These are phyloP conservation scores for Erebia palarica DNA, from an alignment of 2,888 invertebrate species.

Conservation along the genomic window DNA sequence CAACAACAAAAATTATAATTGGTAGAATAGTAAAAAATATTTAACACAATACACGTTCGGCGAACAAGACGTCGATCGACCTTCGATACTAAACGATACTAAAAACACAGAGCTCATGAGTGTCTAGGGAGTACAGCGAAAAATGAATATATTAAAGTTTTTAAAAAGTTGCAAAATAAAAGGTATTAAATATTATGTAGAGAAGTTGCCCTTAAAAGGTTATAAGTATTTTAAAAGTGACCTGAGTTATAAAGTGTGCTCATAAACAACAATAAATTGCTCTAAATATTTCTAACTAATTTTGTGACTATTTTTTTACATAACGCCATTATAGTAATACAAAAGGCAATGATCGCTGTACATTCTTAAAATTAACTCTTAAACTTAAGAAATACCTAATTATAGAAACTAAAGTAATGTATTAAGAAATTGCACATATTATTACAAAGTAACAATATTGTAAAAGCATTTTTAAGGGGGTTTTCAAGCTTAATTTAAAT, in stretches of 20 bases:
- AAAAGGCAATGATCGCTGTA: constrained; percentile 7
- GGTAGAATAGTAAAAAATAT: too few relatives aligned
- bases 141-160: too few relatives aligned
- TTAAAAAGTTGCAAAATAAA: too few relatives aligned
- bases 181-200: too few relatives aligned
- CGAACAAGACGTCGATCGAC: too few relatives aligned
- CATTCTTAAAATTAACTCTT: not conserved
- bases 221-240: not conserved
- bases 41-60: too few relatives aligned
- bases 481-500: not conserved
- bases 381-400: not conserved
- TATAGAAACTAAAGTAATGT: not conserved
- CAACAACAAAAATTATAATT: too few relatives aligned
- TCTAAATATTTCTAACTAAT: constrained; percentile 19
- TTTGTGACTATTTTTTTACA: constrained; percentile 18
- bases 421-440: not conserved
- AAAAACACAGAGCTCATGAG: too few relatives aligned
- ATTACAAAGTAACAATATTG: constrained; percentile 3
- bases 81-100: too few relatives aligned
- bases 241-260: not conserved
- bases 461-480: not conserved
- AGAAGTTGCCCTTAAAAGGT: too few relatives aligned
- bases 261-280: constrained; percentile 23
- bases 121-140: too few relatives aligned
- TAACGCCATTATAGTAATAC: constrained; percentile 15